These are phyloP conservation scores for Diplazon laetatorius DNA, from an alignment of 2,888 invertebrate species.

Conservation along the genomic window DNA sequence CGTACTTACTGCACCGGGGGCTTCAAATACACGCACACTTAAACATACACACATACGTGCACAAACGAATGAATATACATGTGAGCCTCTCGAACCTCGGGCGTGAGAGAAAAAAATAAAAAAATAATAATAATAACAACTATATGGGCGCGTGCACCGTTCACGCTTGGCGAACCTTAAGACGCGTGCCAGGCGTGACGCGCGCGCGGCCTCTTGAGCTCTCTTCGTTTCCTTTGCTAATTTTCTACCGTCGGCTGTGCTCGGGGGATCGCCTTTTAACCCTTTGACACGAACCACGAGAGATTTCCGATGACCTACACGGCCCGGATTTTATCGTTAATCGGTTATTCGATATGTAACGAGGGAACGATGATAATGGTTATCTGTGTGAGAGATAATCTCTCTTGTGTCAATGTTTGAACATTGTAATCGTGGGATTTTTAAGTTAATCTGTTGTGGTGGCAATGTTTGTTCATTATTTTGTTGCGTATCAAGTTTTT, in stretches of 20 bases:
- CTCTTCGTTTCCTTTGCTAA: constrained; percentile 57
- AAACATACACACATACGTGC: neutral
- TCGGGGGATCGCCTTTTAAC: constrained; percentile 63
- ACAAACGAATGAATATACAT: neutral
- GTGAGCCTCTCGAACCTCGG: no score
- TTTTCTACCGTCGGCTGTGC: constrained; percentile 57
- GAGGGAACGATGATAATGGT: neutral
- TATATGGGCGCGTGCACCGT: constrained; percentile 73
- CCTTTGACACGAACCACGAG: constrained; percentile 64
- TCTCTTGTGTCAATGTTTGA: no score
- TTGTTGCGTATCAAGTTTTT: no score
- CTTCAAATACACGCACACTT: neutral
- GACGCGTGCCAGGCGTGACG: constrained; percentile 76
- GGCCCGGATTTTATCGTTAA: neutral
- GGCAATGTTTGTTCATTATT: no score
- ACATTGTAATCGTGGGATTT: no score
- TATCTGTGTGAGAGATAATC: no score
- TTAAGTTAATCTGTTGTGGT: no score
- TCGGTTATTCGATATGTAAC: neutral
- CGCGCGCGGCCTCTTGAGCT: constrained; percentile 70
- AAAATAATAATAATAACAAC: no score
- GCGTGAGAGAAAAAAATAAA: no score
- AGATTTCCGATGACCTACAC: neutral
- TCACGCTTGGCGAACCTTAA: constrained; percentile 77
- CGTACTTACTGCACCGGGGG: neutral